Conservation (phyloP, 2,113 vertebrate species). For the Zonotrichia leucophrys region DNA sequence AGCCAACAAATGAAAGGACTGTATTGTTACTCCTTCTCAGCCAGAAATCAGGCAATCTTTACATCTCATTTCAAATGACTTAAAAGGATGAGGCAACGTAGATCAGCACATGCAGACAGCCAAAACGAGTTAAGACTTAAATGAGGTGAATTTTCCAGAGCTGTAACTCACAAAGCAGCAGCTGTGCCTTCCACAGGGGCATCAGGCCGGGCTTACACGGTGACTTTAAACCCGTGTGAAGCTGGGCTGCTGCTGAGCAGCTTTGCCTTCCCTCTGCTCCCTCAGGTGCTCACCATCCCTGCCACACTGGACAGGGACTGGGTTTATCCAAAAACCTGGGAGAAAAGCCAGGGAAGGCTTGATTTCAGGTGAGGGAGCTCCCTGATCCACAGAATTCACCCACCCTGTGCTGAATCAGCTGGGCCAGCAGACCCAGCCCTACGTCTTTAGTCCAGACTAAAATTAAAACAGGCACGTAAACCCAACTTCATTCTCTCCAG, state of each 20-base stretch:
- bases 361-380: not conserved
- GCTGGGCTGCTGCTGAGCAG: not conserved
- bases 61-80: not conserved
- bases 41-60: not conserved
- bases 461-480: not conserved
- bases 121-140: not conserved
- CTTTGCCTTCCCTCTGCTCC: not conserved
- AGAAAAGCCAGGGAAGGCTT: not conserved
- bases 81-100: not conserved
- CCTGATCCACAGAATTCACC: not conserved
- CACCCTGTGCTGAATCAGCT: not conserved
- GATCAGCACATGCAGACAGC: not conserved
- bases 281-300: not conserved
- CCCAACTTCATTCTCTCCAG: not conserved
- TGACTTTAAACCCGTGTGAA: not conserved
- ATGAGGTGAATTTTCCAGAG: not conserved
- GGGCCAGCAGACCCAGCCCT: not conserved
- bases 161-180: not conserved
- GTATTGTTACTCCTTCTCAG: not conserved
- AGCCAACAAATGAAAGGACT: not conserved
- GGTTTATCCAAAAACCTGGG: not conserved
- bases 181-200: not conserved
- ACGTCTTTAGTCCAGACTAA: not conserved
- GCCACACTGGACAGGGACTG: not conserved
- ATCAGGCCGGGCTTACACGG: not conserved